Conservation (phyloP, 1,140 invertebrate species). For the Atta colombica region DNA sequence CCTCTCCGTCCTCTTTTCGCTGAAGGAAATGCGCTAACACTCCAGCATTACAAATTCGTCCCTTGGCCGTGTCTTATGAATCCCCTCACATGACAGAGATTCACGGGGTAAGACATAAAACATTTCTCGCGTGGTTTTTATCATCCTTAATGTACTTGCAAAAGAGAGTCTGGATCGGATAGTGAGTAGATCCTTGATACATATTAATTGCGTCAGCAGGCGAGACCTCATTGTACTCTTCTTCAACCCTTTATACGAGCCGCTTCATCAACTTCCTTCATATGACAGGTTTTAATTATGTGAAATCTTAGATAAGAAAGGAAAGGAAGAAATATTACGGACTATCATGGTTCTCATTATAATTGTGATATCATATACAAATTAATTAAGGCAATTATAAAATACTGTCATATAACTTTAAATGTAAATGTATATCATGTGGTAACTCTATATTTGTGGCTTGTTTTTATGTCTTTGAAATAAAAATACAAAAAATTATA, state of each 20-base stretch:
- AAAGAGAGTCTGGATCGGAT: slow-evolving; percentile 44
- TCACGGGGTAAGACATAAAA: slow-evolving; percentile 29
- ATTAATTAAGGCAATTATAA: not conserved
- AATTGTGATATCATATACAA: slow-evolving; percentile 1
- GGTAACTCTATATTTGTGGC: not conserved
- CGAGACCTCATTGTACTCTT: slow-evolving; percentile 36
- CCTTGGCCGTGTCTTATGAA: slow-evolving; percentile 31
- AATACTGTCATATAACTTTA: not conserved
- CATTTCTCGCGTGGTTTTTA: slow-evolving; percentile 42
- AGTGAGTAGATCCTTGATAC: slow-evolving; percentile 54
- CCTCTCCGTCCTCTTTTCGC: not conserved
- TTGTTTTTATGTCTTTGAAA: not conserved
- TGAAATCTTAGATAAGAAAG: not conserved
- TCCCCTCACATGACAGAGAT: not conserved
- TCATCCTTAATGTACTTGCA: slow-evolving; percentile 12
- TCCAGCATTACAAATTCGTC: slow-evolving; percentile 53
- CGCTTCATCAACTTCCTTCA: slow-evolving; percentile 37
- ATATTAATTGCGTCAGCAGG: slow-evolving; percentile 49
- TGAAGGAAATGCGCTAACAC: slow-evolving; percentile 7
- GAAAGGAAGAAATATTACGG: not conserved
- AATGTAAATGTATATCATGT: not conserved
- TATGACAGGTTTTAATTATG: slow-evolving; percentile 44
- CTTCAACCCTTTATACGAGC: not conserved
- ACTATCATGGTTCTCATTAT: not conserved
- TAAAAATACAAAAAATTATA: not conserved